Evolutionary conservation across 2,888 invertebrate genomes (phyloP), one percentile per base, ranked within the genome.

Genomic region (Drosophila cognata): DNA sequence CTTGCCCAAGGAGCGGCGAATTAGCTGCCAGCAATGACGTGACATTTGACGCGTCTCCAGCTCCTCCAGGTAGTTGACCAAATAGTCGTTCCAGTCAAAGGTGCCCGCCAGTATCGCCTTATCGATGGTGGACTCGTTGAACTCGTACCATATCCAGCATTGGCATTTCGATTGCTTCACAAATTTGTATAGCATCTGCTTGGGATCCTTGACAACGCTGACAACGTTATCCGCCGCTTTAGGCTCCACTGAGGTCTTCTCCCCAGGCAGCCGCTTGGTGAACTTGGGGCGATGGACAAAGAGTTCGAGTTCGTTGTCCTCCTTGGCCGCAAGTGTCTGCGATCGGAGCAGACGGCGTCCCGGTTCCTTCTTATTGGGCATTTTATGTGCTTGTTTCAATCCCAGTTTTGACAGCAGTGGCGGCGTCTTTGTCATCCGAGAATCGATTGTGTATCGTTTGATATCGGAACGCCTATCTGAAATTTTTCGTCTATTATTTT

Each of bases 71-170:
- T 28, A 53, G 25, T 43, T 71, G 0, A 11, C 13, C 16, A 83
- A 48, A 7, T 63, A 79, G 29, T 60, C 70, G 33, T 61, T 36
- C 38, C 79, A 50, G 31, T 77, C 71, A 29, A 75, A 85, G 36
- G 51, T 35, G 11, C 60, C 58, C 7, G 25, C 35, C 29, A 76
- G 55, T 7, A 84, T 71, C 8, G 79, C 38, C 8, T 66, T 61
- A 25, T 84, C 83, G 18, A 88, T 38, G 0, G 56, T 57, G 2
- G 83, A 84, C 7, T 85, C 79, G 1, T 74, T 57, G 31, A 85
- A 85, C 74, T 85, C 84, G 35, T 67, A 73, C 79, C 79, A 85
- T 18, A 88, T 64, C 84, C 88, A 85, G 7, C 74, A 77, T 28
- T 77, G 77, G 2, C 79, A 68, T 33, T 52, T 18, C 0, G 69